These are phyloP conservation scores for Oryzias melastigma DNA, from an alignment of 2,113 vertebrate genomes.

Conservation along the genomic window DNA sequence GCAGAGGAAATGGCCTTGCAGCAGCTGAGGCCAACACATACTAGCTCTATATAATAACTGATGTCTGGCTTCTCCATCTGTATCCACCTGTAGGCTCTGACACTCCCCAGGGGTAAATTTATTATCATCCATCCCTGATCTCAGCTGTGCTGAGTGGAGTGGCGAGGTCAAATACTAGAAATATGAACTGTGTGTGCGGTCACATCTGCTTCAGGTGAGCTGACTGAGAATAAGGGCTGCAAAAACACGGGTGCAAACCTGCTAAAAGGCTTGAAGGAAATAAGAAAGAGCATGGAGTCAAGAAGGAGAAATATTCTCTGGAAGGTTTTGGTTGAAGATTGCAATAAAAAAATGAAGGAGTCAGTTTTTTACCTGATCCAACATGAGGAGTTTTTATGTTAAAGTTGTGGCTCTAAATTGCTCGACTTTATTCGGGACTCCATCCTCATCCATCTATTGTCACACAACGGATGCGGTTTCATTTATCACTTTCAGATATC, in stretches of 20 bases:
- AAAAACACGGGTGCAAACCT: background rate
- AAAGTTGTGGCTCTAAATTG: too few relatives aligned
- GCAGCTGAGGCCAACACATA: slow-evolving; percentile 34
- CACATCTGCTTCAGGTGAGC: slow-evolving; percentile 11
- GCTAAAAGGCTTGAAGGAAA: background rate
- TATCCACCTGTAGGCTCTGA: slow-evolving; percentile 39
- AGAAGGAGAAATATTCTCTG: background rate
- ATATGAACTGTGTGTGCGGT: slow-evolving; percentile 14
- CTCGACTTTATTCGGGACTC: too few relatives aligned
- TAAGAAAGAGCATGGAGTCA: background rate
- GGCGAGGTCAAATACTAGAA: slow-evolving; percentile 39
- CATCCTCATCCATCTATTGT: too few relatives aligned
- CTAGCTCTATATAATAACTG: slow-evolving; percentile 20
- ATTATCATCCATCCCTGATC: slow-evolving; percentile 34
- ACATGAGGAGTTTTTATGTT: too few relatives aligned
- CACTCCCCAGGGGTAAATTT: slow-evolving; percentile 30
- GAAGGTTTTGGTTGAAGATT: background rate
- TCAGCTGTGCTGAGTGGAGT: slow-evolving; percentile 23
- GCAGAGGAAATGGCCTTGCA: slow-evolving; percentile 29
- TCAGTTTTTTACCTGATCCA: too few relatives aligned
- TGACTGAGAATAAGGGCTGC: slow-evolving; percentile 9
- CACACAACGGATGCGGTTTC: too few relatives aligned
- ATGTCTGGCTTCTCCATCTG: slow-evolving; percentile 17
- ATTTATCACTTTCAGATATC: too few relatives aligned
- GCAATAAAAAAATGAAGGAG: too few relatives aligned